These are phyloP conservation scores for Motacilla alba DNA, from an alignment of 2,113 vertebrate genomes.

Conservation along the genomic window DNA sequence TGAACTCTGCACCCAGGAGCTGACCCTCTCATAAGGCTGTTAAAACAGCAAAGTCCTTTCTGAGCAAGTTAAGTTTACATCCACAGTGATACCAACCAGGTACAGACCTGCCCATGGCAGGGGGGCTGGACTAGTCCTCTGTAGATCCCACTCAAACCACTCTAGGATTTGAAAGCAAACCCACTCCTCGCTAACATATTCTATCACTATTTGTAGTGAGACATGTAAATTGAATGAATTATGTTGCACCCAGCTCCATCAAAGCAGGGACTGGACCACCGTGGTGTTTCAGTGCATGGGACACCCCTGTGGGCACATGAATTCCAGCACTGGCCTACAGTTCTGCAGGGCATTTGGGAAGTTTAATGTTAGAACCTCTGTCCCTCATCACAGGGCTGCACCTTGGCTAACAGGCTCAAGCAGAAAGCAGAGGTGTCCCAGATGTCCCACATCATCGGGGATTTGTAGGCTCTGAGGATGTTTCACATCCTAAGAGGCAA, in stretches of 20 bases:
- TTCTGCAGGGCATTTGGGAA: neutral
- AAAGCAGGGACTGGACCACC: neutral
- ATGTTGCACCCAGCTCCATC: neutral
- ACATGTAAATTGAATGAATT: neutral
- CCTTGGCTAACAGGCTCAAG: neutral
- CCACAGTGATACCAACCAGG: neutral
- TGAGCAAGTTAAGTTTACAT: neutral
- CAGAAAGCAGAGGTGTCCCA: neutral
- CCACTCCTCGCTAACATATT: neutral
- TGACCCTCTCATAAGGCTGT: neutral
- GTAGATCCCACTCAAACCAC: neutral
- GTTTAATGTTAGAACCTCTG: neutral
- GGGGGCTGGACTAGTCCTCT: neutral
- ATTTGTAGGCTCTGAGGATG: neutral
- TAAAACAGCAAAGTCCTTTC: accelerated
- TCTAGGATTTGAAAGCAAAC: neutral
- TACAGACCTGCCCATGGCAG: neutral
- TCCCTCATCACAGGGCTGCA: neutral
- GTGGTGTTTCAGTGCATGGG: neutral
- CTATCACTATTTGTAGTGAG: neutral
- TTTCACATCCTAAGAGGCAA: neutral
- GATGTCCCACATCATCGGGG: accelerated
- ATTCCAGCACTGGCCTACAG: neutral
- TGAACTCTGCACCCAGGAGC: neutral
- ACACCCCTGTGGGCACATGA: accelerated